Evolutionary conservation across 2,113 vertebrate genomes (phyloP).

Genomic region (Paradoxurus hermaphroditus): DNA sequence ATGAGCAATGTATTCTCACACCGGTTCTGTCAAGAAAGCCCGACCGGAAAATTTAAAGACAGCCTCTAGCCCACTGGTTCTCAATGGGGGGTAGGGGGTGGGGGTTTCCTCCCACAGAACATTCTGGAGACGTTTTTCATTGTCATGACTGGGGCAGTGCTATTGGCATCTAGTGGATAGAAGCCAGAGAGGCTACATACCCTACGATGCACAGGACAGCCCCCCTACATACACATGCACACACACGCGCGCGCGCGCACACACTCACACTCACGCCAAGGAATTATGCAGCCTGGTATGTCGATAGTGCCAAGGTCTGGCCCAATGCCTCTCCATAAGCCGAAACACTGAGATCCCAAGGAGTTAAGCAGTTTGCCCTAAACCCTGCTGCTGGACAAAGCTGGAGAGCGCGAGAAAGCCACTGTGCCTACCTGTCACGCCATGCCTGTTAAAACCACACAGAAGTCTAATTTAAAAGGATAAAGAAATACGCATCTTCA

Average conservation of each 20-base stretch:
- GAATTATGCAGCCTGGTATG: not conserved
- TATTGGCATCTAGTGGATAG: not conserved
- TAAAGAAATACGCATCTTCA: not conserved
- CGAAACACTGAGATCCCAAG: not conserved
- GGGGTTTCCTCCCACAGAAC: not conserved
- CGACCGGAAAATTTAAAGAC: not conserved
- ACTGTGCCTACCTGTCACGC: not conserved
- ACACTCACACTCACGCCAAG: not conserved
- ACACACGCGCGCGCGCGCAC: not conserved
- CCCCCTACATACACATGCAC: not conserved
- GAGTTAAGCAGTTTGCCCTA: not conserved
- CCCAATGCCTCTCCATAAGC: not conserved
- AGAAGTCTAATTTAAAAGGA: slow-evolving; percentile 20
- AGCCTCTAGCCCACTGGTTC: not conserved
- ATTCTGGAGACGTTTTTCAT: not conserved
- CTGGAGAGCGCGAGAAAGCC: not conserved
- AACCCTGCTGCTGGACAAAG: not conserved
- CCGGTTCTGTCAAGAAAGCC: not conserved
- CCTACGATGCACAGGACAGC: not conserved
- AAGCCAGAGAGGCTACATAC: not conserved
- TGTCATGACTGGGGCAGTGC: not conserved
- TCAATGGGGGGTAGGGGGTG: not conserved
- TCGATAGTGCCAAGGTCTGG: not conserved
- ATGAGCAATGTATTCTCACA: not conserved
- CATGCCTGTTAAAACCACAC: not conserved